phyloP scores from a whole-genome alignment of 2,113 vertebrate species.

The Aspidoscelis tigris region DNA sequence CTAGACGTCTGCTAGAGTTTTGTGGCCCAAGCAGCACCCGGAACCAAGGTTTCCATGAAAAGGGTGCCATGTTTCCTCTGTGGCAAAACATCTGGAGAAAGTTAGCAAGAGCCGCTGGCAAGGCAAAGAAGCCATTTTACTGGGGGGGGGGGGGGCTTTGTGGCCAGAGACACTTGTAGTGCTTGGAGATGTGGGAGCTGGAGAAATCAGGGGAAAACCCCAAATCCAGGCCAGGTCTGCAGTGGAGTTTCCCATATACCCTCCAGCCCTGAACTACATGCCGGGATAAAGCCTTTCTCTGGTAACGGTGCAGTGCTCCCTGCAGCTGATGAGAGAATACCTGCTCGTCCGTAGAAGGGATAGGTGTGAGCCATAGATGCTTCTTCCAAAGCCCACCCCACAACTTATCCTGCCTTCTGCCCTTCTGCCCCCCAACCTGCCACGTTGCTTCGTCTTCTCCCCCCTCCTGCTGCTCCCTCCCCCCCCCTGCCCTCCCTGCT shows the following conservation, averaged over 20 bases:
- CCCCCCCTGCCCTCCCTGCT: conserved; percentile 55
- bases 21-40: neutral
- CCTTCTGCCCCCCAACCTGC: conserved; percentile 19
- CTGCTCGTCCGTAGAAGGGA: conserved; percentile 11
- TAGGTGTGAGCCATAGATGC: conserved; percentile 23
- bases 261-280: too few relatives aligned
- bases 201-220: neutral
- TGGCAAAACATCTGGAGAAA: neutral
- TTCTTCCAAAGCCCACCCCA: neutral
- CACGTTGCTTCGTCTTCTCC: conserved; percentile 60
- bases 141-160: too few relatives aligned
- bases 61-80: neutral
- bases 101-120: too few relatives aligned
- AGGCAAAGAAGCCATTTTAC: neutral
- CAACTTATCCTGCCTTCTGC: conserved; percentile 54
- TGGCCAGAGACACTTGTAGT: too few relatives aligned
- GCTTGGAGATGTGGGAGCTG: neutral
- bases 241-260: neutral
- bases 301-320: neutral
- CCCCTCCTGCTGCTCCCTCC: conserved; percentile 55
- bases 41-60: neutral
- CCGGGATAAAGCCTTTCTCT: neutral
- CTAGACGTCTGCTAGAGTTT: neutral
- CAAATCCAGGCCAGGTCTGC: neutral
- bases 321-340: neutral